Percentiles rank a stretch among this genome's conserved stretches.
Conservation (phyloP, 2,113 vertebrate species). For the Nothocercus julius region DNA sequence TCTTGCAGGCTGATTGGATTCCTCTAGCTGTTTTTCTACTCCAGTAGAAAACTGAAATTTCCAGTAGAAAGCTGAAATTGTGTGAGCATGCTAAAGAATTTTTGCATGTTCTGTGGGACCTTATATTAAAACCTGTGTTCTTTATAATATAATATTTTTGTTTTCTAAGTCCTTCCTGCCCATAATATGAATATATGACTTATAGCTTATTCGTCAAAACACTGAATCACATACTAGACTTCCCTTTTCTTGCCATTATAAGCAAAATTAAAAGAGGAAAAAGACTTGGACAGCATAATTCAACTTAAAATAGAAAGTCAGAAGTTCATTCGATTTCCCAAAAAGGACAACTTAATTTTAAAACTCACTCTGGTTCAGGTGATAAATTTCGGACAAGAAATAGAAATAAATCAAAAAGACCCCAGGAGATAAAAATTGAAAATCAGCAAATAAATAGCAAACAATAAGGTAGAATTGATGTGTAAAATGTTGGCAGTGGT, state of each 20-base stretch:
- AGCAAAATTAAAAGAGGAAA: slow-evolving; percentile 13
- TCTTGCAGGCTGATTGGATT: not conserved
- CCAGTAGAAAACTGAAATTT: not conserved
- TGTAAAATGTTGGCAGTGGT: not conserved
- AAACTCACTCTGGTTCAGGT: not conserved
- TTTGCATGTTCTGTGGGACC: not conserved
- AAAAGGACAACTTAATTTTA: not conserved
- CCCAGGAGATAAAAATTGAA: slow-evolving; percentile 10
- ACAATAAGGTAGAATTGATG: slow-evolving; percentile 20
- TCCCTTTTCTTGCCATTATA: slow-evolving; percentile 50
- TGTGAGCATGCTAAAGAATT: not conserved
- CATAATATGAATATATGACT: slow-evolving; percentile 43
- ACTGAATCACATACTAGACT: slow-evolving; percentile 52
- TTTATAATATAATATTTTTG: not conserved
- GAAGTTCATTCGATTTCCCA: not conserved
- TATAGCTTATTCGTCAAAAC: slow-evolving; percentile 57
- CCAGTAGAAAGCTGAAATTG: not conserved
- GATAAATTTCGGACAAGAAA: slow-evolving; percentile 9
- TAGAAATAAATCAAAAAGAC: slow-evolving; percentile 1
- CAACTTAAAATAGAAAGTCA: slow-evolving; percentile 42
- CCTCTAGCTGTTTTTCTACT: not conserved
- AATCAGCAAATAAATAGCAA: slow-evolving; percentile 35
- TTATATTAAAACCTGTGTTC: not conserved
- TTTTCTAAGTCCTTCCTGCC: slow-evolving; percentile 24
- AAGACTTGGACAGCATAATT: slow-evolving; percentile 13